A percentile compares a stretch with the other conserved stretches of the same genome.
phyloP scores from a whole-genome alignment of 2,888 invertebrate species.

The Aethes cnicana region DNA sequence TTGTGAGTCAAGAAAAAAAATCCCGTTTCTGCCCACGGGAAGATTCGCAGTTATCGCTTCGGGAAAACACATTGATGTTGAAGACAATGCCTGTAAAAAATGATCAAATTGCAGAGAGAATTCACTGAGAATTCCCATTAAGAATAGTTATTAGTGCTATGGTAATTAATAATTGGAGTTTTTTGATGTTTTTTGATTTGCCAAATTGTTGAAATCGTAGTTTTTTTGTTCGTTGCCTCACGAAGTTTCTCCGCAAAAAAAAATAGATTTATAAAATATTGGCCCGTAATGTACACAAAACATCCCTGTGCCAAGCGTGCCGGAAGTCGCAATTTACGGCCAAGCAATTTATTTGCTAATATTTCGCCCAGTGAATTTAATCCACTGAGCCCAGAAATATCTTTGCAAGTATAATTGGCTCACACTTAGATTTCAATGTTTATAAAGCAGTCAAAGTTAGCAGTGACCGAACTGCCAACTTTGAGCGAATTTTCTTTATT shows the following conservation, averaged over 20 bases:
- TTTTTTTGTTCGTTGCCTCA: too few relatives aligned
- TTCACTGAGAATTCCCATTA: too few relatives aligned
- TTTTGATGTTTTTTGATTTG: too few relatives aligned
- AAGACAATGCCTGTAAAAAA: too few relatives aligned
- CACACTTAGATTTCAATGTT: slow-evolving; percentile 17
- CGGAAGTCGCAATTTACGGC: slow-evolving; percentile 5
- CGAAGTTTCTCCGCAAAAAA: too few relatives aligned
- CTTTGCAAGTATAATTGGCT: slow-evolving; percentile 27
- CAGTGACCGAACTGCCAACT: too few relatives aligned
- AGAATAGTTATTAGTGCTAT: too few relatives aligned
- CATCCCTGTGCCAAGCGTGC: background rate
- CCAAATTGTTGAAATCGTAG: too few relatives aligned
- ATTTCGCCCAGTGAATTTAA: slow-evolving; percentile 26
- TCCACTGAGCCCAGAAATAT: slow-evolving; percentile 6
- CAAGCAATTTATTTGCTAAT: slow-evolving; percentile 31
- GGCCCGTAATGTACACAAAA: slow-evolving; percentile 4
- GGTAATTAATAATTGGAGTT: too few relatives aligned
- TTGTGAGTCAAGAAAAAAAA: slow-evolving; percentile 12
- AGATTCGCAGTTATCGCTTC: background rate
- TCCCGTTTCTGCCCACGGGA: background rate
- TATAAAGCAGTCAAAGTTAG: slow-evolving; percentile 10
- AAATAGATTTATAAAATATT: background rate
- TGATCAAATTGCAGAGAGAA: too few relatives aligned
- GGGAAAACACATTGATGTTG: too few relatives aligned
- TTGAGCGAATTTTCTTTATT: background rate